Evolutionary conservation across 2,113 vertebrate genomes (phyloP).

Genomic region (Gallinago jamesoni): DNA sequence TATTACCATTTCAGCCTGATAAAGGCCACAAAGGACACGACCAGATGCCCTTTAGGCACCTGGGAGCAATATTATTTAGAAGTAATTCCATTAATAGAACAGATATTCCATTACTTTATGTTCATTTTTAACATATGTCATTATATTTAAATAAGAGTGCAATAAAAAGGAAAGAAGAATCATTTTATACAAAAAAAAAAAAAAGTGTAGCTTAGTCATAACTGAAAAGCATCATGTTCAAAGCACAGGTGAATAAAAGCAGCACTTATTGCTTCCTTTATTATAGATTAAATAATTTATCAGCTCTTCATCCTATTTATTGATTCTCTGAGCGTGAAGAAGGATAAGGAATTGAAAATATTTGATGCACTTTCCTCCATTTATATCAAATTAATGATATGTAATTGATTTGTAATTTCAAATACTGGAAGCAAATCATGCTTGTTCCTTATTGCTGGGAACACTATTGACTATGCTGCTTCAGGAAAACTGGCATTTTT

Average conservation of each 20-base stretch:
- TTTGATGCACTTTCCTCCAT: not conserved
- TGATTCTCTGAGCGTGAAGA: not conserved
- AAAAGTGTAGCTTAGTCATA: not conserved
- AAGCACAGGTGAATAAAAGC: not conserved
- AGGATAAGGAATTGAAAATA: not conserved
- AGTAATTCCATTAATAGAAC: not conserved
- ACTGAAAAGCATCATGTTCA: not conserved
- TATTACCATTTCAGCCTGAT: not conserved
- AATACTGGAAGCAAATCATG: not conserved
- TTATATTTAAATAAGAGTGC: not conserved
- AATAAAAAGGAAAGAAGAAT: not conserved
- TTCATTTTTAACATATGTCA: slow-evolving; percentile 9
- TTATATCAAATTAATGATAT: not conserved
- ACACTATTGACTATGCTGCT: not conserved
- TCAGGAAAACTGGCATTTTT: not conserved
- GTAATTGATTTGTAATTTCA: not conserved
- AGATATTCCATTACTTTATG: not conserved
- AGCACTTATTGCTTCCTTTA: not conserved
- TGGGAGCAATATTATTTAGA: not conserved
- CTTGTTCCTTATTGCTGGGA: not conserved
- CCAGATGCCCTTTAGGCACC: not conserved
- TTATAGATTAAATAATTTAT: slow-evolving; percentile 38
- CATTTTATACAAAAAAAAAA: not conserved
- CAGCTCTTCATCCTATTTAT: not conserved
- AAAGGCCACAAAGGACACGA: not conserved